phyloP scores from a whole-genome alignment of 2,888 invertebrate genomes.

The Sacculina carcini region DNA sequence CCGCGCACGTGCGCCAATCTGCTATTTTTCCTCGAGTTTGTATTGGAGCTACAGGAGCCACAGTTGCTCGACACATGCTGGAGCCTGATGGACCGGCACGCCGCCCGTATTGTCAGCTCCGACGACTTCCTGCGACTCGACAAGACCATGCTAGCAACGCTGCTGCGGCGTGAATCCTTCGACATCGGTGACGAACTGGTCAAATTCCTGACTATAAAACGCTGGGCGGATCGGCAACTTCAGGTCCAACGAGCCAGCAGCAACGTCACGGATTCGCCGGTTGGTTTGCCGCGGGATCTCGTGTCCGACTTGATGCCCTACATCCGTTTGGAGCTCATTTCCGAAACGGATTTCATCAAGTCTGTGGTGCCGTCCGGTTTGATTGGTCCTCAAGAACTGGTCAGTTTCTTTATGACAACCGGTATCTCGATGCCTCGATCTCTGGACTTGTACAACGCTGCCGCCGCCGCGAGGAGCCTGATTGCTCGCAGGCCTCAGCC shows the following conservation, averaged over 20 bases:
- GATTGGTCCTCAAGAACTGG: conserved; percentile 12
- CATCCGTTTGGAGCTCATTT: conserved; percentile 11
- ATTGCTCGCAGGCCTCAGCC: too few species aligned
- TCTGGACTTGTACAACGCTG: conserved; percentile 10
- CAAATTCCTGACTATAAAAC: conserved; percentile 12
- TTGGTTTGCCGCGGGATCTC: conserved; percentile 5
- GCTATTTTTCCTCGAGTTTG: conserved; percentile 11
- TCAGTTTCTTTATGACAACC: conserved; percentile 13
- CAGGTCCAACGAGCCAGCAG: not conserved
- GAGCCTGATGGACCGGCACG: conserved; percentile 9
- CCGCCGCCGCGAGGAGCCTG: not conserved
- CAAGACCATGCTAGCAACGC: conserved; percentile 8
- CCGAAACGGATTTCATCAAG: conserved; percentile 11
- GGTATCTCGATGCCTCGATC: conserved; percentile 12
- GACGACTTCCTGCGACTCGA: conserved; percentile 10
- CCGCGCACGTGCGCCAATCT: conserved; percentile 11
- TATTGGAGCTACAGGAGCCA: conserved; percentile 7
- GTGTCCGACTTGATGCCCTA: conserved; percentile 11
- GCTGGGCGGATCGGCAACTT: conserved; percentile 12
- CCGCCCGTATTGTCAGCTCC: conserved; percentile 9
- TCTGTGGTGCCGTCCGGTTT: conserved; percentile 12
- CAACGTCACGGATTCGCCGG: conserved; percentile 2
- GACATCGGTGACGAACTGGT: conserved; percentile 11
- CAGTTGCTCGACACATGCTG: conserved; percentile 7
- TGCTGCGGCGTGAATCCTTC: conserved; percentile 9